phyloP scores from a whole-genome alignment of 2,797 vertebrate species.

The Coregonus suidteri region DNA sequence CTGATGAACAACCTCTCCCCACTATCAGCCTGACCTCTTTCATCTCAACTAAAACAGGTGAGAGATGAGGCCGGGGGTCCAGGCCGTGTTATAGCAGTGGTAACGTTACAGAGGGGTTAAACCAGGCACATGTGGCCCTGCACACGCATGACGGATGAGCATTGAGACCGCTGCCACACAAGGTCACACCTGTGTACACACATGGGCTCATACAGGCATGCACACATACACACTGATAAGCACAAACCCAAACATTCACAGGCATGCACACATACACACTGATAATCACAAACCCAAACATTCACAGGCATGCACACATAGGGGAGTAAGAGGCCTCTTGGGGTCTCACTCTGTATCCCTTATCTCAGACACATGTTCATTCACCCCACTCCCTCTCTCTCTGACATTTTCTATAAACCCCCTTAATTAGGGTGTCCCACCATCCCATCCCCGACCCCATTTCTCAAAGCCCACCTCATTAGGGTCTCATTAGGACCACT shows the following conservation, averaged over 20 bases:
- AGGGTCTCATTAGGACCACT: not conserved
- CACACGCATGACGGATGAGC: conserved; percentile 20
- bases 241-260: too few relatives aligned
- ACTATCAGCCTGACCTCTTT: not conserved
- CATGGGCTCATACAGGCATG: not conserved
- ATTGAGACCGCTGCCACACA: not conserved
- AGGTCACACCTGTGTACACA: not conserved
- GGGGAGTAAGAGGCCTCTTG: not conserved
- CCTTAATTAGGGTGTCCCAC: not conserved
- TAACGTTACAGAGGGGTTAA: conserved; percentile 22
- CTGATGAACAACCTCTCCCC: not conserved
- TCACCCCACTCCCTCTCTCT: conserved; percentile 6
- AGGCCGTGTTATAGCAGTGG: conserved; percentile 28
- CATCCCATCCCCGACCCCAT: conserved; percentile 2
- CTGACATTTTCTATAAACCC: not conserved
- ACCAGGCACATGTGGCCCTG: conserved; percentile 18
- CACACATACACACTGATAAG: too few relatives aligned
- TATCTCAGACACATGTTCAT: not conserved
- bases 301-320: not conserved
- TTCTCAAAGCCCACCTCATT: conserved; percentile 27
- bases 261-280: not conserved
- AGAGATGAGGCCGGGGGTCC: conserved; percentile 43
- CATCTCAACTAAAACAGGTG: conserved; percentile 20
- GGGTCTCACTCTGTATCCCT: not conserved
- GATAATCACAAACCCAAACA: too few relatives aligned